These are phyloP conservation scores for Poeciliopsis presidionis DNA, from an alignment of 2,797 vertebrate genomes.

Conservation along the genomic window DNA sequence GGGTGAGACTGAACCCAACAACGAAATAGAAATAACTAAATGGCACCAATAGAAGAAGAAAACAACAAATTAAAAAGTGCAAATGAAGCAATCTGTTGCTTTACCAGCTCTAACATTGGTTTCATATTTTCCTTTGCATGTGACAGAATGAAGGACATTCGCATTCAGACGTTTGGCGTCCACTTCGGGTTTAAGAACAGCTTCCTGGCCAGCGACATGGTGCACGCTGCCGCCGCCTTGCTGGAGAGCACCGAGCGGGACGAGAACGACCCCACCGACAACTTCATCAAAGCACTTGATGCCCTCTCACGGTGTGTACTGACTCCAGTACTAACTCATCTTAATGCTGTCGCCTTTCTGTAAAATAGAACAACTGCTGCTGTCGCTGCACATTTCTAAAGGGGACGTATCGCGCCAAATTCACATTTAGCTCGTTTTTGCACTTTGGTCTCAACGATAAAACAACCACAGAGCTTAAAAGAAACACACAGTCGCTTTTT, in stretches of 20 bases:
- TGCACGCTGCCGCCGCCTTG: slow-evolving; percentile 88
- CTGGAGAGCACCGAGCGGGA: slow-evolving; percentile 92
- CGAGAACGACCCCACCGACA: slow-evolving; percentile 80
- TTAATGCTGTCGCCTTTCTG: neutral
- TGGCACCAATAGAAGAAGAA: neutral
- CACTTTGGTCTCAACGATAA: no score
- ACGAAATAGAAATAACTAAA: no score
- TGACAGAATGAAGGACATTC: slow-evolving; percentile 93
- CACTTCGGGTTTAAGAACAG: slow-evolving; percentile 98
- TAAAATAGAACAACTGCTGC: neutral
- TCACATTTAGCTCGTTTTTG: no score
- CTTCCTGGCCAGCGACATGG: slow-evolving; percentile 93
- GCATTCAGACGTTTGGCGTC: slow-evolving; percentile 94
- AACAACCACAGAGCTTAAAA: no score
- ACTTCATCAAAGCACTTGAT: slow-evolving; percentile 95
- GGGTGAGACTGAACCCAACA: neutral
- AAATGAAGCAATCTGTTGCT: no score
- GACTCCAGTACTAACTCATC: accelerated
- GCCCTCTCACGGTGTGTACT: slow-evolving; percentile 89
- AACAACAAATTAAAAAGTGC: neutral
- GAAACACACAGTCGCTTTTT: no score
- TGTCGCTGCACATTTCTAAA: neutral
- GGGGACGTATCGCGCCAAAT: no score
- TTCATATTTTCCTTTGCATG: neutral
- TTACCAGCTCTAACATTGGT: neutral